These are phyloP conservation scores for Microcebus murinus DNA, from an alignment of 2,113 vertebrate genomes.

Conservation along the genomic window DNA sequence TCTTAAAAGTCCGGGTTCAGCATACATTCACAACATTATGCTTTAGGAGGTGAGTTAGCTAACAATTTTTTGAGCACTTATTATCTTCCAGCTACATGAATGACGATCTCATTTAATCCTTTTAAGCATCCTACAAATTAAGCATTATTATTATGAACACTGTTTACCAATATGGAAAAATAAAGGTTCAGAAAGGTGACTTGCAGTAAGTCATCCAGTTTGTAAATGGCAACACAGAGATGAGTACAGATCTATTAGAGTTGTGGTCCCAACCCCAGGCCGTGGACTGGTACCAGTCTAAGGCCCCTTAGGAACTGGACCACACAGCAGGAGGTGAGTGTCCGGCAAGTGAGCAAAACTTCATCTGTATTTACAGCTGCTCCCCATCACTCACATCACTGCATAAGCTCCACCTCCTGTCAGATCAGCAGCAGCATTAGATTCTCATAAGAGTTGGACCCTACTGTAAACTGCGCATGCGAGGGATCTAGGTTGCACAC, in stretches of 20 bases:
- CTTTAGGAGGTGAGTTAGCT: not conserved
- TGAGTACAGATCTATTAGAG: not conserved
- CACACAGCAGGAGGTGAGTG: no score
- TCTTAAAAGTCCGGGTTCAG: not conserved
- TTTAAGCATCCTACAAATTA: not conserved
- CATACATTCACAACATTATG: not conserved
- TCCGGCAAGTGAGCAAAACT: no score
- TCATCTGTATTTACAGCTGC: no score
- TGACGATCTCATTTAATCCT: not conserved
- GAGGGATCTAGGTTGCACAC: no score
- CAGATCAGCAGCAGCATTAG: no score
- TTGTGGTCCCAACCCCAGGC: no score
- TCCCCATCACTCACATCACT: no score
- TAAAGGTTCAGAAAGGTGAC: not conserved
- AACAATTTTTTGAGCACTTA: not conserved
- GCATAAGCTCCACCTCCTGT: no score
- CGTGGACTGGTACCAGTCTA: no score
- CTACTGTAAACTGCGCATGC: no score
- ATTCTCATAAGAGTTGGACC: no score
- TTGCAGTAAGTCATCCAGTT: not conserved
- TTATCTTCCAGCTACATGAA: not conserved
- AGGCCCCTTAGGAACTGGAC: no score
- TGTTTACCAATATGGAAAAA: not conserved
- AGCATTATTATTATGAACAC: not conserved
- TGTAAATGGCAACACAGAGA: not conserved